Conservation (phyloP, 1,140 invertebrate species). For the Triops longicaudatus region DNA sequence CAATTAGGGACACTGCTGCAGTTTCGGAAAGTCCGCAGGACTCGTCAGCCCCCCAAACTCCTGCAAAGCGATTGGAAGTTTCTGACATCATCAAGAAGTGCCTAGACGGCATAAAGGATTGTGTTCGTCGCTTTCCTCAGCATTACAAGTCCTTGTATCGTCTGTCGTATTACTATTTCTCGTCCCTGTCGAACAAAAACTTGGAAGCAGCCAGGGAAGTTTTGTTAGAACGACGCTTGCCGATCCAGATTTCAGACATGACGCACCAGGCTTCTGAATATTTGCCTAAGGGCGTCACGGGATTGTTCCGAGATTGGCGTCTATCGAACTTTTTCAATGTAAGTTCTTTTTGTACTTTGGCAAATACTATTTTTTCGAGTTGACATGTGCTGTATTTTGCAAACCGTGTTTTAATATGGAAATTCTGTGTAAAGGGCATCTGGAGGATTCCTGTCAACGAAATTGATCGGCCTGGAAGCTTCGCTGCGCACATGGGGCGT, state of each 20-base stretch:
- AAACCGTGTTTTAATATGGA: constrained; percentile 50
- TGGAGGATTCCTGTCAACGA: constrained; percentile 85
- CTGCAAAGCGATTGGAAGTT: neutral
- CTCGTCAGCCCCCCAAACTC: neutral
- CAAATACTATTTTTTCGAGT: too few species aligned
- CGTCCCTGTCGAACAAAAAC: constrained; percentile 58
- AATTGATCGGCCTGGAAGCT: constrained; percentile 82
- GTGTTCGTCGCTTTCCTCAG: constrained; percentile 71
- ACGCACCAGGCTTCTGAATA: constrained; percentile 41
- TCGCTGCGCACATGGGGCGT: constrained; percentile 81
- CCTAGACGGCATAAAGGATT: constrained; percentile 69
- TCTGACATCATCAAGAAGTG: constrained; percentile 44
- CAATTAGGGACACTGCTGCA: neutral
- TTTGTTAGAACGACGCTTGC: constrained; percentile 48
- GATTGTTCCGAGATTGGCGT: constrained; percentile 70
- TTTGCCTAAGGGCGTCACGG: constrained; percentile 55
- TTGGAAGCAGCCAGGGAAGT: constrained; percentile 59
- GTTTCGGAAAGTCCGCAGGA: neutral
- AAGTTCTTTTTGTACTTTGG: neutral
- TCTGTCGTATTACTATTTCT: constrained; percentile 71
- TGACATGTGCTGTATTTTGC: too few species aligned
- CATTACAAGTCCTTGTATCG: constrained; percentile 90
- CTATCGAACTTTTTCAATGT: constrained; percentile 18
- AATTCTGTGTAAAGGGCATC: constrained; percentile 53
- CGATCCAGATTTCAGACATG: neutral